A percentile compares a stretch with the other conserved stretches of the same genome.
Conservation (phyloP, 2,888 invertebrate species). For the Pimpla rufipes region DNA sequence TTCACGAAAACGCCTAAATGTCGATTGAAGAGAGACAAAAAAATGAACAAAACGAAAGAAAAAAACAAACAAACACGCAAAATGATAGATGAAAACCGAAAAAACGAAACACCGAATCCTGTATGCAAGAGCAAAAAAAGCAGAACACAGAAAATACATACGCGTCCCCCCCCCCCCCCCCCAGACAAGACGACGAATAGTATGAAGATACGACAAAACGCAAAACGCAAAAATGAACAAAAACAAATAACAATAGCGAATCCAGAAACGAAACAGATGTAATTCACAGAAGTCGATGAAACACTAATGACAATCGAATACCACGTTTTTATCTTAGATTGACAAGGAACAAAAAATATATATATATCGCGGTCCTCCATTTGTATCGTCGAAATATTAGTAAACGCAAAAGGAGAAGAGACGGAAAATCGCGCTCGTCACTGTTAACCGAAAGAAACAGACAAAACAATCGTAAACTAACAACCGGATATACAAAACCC, state of each 20-base stretch:
- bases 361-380: constrained; percentile 41
- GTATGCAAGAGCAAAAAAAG: constrained; percentile 54
- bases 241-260: constrained; percentile 43
- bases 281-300: constrained; percentile 58
- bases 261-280: constrained; percentile 53
- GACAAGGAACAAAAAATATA: constrained; percentile 39
- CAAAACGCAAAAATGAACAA: constrained; percentile 28
- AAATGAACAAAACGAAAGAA: constrained; percentile 69
- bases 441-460: constrained; percentile 50
- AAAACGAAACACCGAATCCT: constrained; percentile 69
- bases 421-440: constrained; percentile 57
- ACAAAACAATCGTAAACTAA: constrained; percentile 37
- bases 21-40: constrained; percentile 63
- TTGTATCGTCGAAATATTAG: constrained; percentile 35
- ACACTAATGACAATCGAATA: constrained; percentile 66
- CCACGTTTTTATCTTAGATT: constrained; percentile 58
- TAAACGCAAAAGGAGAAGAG: constrained; percentile 20
- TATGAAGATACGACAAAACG: constrained; percentile 52
- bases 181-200: constrained; percentile 67
- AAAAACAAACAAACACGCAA: constrained; percentile 64
- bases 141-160: constrained; percentile 71
- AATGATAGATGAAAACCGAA: constrained; percentile 53
- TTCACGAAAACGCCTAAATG: constrained; percentile 62
- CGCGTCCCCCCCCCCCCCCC: constrained; percentile 74
- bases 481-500: constrained; percentile 53